phyloP scores from a whole-genome alignment of 2,888 invertebrate genomes.

The Merodon equestris region DNA sequence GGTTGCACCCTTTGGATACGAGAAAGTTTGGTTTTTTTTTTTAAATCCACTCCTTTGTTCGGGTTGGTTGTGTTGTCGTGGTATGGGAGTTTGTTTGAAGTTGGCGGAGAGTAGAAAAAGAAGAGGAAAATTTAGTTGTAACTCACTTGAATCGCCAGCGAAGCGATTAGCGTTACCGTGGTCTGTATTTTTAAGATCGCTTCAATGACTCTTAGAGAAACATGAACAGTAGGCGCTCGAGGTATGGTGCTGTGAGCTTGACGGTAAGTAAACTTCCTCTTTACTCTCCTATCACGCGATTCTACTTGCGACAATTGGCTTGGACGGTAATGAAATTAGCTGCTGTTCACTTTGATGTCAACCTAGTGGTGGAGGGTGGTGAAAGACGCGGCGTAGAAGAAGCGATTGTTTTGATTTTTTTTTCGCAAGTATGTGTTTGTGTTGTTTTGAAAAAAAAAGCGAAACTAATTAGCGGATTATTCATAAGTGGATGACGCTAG shows the following conservation, averaged over 20 bases:
- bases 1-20: conserved; percentile 54
- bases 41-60: not conserved
- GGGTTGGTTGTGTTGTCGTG: conserved; percentile 13
- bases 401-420: not conserved
- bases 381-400: too few relatives aligned
- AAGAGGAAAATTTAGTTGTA: conserved; percentile 37
- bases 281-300: conserved; percentile 23
- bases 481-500: conserved; percentile 49
- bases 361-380: not conserved
- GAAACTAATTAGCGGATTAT: conserved; percentile 61
- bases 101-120: too few relatives aligned
- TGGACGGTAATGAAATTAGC: conserved; percentile 60
- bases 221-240: too few relatives aligned
- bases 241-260: too few relatives aligned
- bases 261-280: too few relatives aligned
- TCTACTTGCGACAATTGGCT: conserved; percentile 48
- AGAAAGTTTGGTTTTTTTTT: too few relatives aligned
- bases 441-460: not conserved
- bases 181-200: conserved; percentile 55
- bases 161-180: conserved; percentile 50
- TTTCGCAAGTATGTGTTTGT: not conserved
- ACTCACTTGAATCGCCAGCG: conserved; percentile 60
- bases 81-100: conserved; percentile 31
- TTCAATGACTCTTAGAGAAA: conserved; percentile 46
- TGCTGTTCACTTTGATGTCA: conserved; percentile 58